Percentiles rank a stretch among this genome's conserved stretches.
These are phyloP conservation scores for Ciconia nigra DNA, from an alignment of 2,797 vertebrate species.

Conservation along the genomic window DNA sequence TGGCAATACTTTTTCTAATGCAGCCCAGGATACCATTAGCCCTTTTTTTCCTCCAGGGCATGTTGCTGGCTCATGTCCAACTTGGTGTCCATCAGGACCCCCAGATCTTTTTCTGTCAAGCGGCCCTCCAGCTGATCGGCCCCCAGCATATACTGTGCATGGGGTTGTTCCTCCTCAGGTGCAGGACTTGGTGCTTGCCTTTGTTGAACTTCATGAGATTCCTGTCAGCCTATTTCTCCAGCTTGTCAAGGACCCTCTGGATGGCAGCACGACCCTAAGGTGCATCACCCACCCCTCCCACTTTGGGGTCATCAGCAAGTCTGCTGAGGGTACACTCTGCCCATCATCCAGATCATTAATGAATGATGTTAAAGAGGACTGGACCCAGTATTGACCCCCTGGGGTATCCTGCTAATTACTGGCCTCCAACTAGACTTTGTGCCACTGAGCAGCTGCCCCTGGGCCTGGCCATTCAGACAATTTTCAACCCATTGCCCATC, in stretches of 20 bases:
- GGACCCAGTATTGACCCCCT: neutral
- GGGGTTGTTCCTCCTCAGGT: neutral
- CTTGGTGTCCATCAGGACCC: neutral
- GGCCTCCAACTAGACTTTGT: neutral
- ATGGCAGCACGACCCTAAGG: neutral
- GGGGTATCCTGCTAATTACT: neutral
- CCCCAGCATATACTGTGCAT: neutral
- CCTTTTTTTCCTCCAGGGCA: accelerated
- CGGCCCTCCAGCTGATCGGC: neutral
- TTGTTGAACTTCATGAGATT: neutral
- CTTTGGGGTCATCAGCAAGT: neutral
- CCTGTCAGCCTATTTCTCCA: neutral
- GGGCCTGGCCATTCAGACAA: neutral
- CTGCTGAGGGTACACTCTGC: neutral
- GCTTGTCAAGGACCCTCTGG: neutral
- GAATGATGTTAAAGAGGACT: too few relatives aligned
- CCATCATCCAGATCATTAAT: neutral
- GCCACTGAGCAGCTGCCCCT: neutral
- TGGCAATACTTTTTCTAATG: neutral
- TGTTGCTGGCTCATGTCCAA: neutral
- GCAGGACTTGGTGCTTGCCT: neutral
- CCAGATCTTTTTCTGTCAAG: neutral
- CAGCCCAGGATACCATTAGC: neutral
- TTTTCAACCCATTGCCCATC: neutral
- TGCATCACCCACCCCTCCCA: neutral